Conservation (phyloP, 2,113 vertebrate species). For the Cathartes aura region DNA sequence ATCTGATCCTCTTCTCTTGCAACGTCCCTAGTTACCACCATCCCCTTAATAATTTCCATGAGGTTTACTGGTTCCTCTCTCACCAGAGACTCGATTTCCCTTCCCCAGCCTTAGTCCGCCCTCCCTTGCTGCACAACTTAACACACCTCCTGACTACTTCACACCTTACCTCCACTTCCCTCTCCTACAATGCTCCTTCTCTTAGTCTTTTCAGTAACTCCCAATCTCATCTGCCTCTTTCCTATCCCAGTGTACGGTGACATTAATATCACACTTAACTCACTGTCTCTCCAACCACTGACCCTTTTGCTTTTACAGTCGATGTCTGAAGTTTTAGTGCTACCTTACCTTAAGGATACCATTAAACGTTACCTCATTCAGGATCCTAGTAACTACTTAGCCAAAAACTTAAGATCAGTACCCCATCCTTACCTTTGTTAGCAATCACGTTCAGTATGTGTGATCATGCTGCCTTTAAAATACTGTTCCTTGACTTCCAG, state of each 20-base stretch:
- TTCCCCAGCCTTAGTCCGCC: neutral
- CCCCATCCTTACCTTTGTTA: neutral
- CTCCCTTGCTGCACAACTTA: neutral
- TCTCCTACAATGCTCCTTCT: neutral
- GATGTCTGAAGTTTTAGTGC: neutral
- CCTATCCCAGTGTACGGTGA: fast-evolving
- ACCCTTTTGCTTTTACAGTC: neutral
- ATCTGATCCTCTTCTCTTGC: neutral
- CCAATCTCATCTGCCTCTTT: neutral
- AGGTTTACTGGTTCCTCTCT: neutral
- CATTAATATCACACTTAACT: neutral
- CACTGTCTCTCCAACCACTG: neutral
- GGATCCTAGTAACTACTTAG: neutral
- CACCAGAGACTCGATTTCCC: neutral
- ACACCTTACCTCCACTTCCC: neutral
- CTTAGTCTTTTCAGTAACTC: neutral
- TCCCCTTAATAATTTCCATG: neutral
- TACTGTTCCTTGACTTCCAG: neutral
- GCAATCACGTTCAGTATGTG: neutral
- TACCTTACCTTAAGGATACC: neutral
- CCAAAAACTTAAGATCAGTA: neutral
- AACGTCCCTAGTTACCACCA: neutral
- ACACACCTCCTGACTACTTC: neutral
- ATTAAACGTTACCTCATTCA: neutral
- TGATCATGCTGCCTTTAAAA: neutral